Conservation (phyloP, 2,888 invertebrate genomes). For the Oligia fasciuncula region DNA sequence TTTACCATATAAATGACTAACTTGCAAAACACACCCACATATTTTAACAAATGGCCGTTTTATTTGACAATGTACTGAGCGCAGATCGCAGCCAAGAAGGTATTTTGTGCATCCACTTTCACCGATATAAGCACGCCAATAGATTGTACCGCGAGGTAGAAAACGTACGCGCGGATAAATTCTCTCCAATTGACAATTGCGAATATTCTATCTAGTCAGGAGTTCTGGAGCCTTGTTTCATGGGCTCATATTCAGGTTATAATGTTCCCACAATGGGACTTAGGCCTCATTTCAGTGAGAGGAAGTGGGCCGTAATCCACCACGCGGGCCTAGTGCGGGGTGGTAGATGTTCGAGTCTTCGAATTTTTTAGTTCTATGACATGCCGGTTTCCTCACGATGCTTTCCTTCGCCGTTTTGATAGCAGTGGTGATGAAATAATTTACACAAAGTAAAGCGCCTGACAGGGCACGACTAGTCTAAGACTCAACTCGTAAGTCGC, state of each 20-base stretch:
- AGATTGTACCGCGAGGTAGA: slow-evolving; percentile 77
- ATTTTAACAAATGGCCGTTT: slow-evolving; percentile 64
- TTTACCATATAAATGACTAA: slow-evolving; percentile 59
- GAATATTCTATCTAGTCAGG: slow-evolving; percentile 48
- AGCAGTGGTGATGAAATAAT: background rate
- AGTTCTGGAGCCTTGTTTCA: slow-evolving; percentile 9
- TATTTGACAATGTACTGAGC: slow-evolving; percentile 72
- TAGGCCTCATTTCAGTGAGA: background rate
- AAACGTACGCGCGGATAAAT: slow-evolving; percentile 72
- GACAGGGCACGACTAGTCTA: background rate
- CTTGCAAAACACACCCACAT: slow-evolving; percentile 62
- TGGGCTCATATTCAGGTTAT: background rate
- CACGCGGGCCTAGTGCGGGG: background rate
- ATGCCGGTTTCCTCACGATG: background rate
- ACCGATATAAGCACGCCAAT: slow-evolving; percentile 84
- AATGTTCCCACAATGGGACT: background rate
- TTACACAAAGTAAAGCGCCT: background rate
- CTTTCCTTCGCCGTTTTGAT: background rate
- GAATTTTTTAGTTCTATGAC: no score
- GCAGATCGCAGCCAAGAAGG: slow-evolving; percentile 73
- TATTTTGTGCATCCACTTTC: slow-evolving; percentile 87
- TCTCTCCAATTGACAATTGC: slow-evolving; percentile 69
- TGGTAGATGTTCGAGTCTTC: background rate
- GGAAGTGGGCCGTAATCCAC: background rate
- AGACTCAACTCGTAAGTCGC: background rate